phyloP scores from a whole-genome alignment of 2,797 vertebrate species.

The Falco columbarius region DNA sequence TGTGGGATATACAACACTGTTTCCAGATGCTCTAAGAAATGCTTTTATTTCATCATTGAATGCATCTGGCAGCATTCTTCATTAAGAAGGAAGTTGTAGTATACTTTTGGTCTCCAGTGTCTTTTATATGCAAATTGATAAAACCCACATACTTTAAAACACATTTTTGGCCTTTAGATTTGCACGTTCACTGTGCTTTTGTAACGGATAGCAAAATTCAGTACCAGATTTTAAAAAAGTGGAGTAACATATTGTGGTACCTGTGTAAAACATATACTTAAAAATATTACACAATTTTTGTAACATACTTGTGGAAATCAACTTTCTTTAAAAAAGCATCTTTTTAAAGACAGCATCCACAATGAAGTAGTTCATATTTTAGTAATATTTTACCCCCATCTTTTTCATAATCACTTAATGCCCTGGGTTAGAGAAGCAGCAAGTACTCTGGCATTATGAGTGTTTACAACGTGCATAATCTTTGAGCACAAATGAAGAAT shows the following conservation, averaged over 20 bases:
- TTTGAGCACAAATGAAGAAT: constrained; percentile 5
- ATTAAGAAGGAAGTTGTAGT: not conserved
- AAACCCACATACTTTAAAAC: not conserved
- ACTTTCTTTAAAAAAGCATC: not conserved
- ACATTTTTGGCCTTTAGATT: not conserved
- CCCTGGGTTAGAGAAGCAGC: not conserved
- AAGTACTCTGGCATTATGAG: not conserved
- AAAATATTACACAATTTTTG: not conserved
- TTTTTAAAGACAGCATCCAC: not conserved
- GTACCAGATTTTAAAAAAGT: not conserved
- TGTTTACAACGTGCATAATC: not conserved
- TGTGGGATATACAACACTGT: not conserved
- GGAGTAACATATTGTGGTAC: not conserved
- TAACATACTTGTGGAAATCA: not conserved
- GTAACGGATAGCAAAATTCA: not conserved
- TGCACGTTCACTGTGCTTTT: not conserved
- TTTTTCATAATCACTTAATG: not conserved
- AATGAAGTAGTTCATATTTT: not conserved
- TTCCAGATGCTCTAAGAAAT: not conserved
- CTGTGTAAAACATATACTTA: not conserved
- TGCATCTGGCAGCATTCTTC: not conserved
- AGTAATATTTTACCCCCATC: not conserved
- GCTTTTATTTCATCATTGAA: not conserved
- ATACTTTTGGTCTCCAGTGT: not conserved
- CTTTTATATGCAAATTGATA: not conserved